A percentile compares a stretch with the other conserved stretches of the same genome.
phyloP scores from a whole-genome alignment of 1,140 invertebrate genomes.

The Carposina sasakii region DNA sequence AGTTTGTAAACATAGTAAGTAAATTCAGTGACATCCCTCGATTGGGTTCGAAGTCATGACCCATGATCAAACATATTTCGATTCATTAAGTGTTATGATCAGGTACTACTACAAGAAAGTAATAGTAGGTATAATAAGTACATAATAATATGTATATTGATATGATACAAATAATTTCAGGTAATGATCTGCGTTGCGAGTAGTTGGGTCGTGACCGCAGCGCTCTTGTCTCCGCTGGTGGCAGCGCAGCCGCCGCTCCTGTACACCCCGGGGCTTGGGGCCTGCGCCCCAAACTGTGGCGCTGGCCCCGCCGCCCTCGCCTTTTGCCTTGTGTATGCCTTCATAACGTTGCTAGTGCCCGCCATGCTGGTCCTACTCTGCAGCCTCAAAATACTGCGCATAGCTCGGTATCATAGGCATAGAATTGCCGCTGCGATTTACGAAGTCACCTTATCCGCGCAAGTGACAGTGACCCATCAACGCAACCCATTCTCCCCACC shows the following conservation, averaged over 20 bases:
- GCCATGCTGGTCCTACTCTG: constrained; percentile 80
- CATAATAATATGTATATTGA: no score
- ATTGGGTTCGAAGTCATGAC: no score
- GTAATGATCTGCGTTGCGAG: constrained; percentile 68
- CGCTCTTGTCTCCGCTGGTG: constrained; percentile 69
- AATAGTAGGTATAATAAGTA: no score
- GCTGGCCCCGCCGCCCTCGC: constrained; percentile 72
- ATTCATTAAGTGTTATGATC: no score
- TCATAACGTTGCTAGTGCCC: constrained; percentile 78
- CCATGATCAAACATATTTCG: no score
- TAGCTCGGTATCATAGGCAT: constrained; percentile 86
- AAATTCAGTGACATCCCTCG: no score
- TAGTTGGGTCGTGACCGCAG: constrained; percentile 71
- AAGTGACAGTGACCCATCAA: constrained; percentile 88
- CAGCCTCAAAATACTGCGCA: constrained; percentile 84
- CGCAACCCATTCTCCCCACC: constrained; percentile 81
- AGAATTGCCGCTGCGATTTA: constrained; percentile 88
- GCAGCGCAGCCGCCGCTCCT: constrained; percentile 74
- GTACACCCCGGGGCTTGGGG: constrained; percentile 69
- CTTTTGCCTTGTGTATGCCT: constrained; percentile 78
- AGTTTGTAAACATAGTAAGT: no score
- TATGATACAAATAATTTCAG: no score
- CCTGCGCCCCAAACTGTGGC: constrained; percentile 79
- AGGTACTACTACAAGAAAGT: no score
- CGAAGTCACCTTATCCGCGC: constrained; percentile 86